Evolutionary conservation across 2,797 vertebrate species (phyloP), one percentile per base, ranked within the genome.

Genomic region (Poeciliopsis presidionis): DNA sequence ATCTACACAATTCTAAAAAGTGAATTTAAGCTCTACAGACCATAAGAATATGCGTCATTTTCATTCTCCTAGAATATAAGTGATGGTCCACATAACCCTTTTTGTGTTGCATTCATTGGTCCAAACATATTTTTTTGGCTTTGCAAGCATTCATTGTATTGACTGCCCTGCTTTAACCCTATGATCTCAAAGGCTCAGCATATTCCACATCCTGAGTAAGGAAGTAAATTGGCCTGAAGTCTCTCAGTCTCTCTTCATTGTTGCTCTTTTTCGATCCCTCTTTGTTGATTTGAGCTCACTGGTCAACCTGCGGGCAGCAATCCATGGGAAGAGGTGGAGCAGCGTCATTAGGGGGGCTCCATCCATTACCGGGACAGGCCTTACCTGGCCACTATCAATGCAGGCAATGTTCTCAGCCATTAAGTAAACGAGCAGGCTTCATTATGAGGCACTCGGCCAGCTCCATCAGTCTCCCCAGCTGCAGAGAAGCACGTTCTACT

Each of bases 371-470:
- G 82, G 92, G 93, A 91, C 89, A 83, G 89, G 90, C 85, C 91
- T 85, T 90, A 87, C 88, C 88, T 78, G 87, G 92, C 92, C 83
- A 73, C 94, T 94, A 91, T 94, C 92, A 88, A 90, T 75, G 85
- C 78, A 78, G 91, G 89, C 94, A 91, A 89, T 94, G 91, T 95
- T 93, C 90, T 92, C 91, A 87, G 93, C 94, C 93, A 95, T 96
- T 95, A 96, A 90, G 93, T 93, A 95, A 96, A 95, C 91, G 92
- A 95, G 94, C 88, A 46, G 90, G 90, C 91, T 94, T 93, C 93
- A 93, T 95, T 94, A 95, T 76, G 80, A 86, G 86, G 84, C 89
- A 84, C 90, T 93, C 80, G 76, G 86, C 85, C 87, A 67, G 83
- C 81, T 83, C 84, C 89, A 91, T 94, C 83, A 81, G 89, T 94